Conservation (phyloP, 2,113 vertebrate genomes). For the Corynorhinus townsendii region DNA sequence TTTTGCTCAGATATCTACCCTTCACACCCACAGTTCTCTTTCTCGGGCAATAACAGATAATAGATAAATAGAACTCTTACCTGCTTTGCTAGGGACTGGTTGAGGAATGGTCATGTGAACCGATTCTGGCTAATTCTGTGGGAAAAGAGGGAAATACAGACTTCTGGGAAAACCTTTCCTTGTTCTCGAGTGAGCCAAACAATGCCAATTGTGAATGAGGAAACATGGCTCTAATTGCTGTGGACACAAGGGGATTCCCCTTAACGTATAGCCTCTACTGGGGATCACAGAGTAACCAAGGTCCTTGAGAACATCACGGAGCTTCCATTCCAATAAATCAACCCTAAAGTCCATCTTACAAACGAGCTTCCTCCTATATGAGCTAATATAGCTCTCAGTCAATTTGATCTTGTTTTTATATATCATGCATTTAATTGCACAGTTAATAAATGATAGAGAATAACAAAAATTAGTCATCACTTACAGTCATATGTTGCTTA, state of each 20-base stretch:
- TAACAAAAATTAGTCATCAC: neutral
- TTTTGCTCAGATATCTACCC: neutral
- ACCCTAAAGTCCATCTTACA: neutral
- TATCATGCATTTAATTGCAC: neutral
- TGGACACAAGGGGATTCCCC: neutral
- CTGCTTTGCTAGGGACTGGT: neutral
- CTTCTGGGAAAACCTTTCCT: neutral
- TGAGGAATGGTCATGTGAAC: neutral
- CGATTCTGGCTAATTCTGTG: neutral
- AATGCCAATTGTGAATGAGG: neutral
- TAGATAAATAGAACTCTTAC: neutral
- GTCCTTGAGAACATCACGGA: neutral
- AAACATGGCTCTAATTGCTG: neutral
- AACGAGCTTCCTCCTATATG: fast-evolving
- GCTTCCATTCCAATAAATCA: neutral
- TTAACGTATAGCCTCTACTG: neutral
- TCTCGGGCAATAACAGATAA: neutral
- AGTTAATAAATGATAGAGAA: neutral
- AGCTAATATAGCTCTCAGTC: neutral
- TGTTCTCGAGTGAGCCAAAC: neutral
- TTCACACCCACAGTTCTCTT: neutral
- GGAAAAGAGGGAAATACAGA: neutral
- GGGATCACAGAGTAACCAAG: neutral
- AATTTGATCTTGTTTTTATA: neutral
- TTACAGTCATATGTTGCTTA: neutral